Evolutionary conservation across 2,797 vertebrate genomes (phyloP).

Genomic region (Lacerta agilis): DNA sequence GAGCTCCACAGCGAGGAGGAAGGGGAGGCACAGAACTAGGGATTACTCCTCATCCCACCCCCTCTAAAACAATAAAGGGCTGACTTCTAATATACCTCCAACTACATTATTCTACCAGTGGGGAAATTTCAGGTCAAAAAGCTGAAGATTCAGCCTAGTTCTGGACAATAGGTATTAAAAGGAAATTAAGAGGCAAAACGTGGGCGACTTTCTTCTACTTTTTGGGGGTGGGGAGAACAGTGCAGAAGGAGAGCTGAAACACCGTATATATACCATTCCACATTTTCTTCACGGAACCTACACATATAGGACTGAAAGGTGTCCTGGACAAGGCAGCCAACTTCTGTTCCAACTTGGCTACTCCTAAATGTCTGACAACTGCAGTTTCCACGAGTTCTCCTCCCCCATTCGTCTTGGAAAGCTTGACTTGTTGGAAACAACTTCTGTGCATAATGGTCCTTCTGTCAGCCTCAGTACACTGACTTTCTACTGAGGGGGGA

Average conservation of each 20-base stretch:
- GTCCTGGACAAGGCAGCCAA: not conserved
- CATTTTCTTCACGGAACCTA: not conserved
- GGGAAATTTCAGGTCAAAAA: not conserved
- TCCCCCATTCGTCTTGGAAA: not conserved
- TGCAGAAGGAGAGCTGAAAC: not conserved
- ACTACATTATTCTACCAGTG: no score
- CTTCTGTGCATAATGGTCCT: not conserved
- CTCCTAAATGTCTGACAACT: not conserved
- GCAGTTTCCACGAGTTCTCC: not conserved
- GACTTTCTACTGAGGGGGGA: not conserved
- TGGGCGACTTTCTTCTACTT: not conserved
- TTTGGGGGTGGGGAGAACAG: not conserved
- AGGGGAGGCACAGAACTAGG: not conserved
- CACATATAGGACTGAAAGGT: not conserved
- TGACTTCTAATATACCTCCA: not conserved
- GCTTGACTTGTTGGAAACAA: not conserved
- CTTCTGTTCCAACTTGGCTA: slow-evolving; percentile 1
- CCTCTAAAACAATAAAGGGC: no score
- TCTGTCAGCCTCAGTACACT: not conserved
- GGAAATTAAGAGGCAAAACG: not conserved
- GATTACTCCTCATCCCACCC: not conserved
- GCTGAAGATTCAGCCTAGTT: not conserved
- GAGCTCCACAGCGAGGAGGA: not conserved
- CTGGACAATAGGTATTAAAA: not conserved
- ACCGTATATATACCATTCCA: not conserved